Base-by-base conservation (phyloP, 2,113 vertebrate genomes). In the Ochotona princeps region DNA sequence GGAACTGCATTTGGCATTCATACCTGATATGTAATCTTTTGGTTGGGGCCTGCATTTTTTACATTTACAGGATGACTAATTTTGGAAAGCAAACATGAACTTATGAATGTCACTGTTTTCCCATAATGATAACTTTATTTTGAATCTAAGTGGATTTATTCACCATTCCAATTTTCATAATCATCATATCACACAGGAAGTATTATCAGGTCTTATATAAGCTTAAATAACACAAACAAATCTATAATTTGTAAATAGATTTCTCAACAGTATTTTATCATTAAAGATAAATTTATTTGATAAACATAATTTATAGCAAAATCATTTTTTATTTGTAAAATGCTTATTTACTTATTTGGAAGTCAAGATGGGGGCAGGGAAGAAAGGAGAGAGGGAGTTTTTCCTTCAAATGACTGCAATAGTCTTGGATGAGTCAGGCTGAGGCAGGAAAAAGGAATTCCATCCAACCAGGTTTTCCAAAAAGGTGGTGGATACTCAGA, bases 21-120 rank as follows among this genome's bases (percentile, higher is more conserved):
- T 95, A 51, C 76, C 94, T 94, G 32, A 88, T 94, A 83, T 54
- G 87, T 83, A 84, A 91, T 95, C 47, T 84, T 96, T 65, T 84
- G 81, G 84, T 89, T 78, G 38, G 90, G 89, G 57, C 70, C 81
- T 61, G 73, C 87, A 5, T 80, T 83, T 94, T 89, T 90, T 76
- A 87, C 11, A 84, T 84, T n/a, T 72, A 15, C 18, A 67, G 51
- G 44, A 76, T 90, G 89, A 91, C 80, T 95, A 89, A 75, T 87
- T 96, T 96, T 85, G 51, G 65, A 95, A 95, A 88, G 67, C 54
- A 96, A 94, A 94, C 84, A 91, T 73, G 78, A 96, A 91, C 32
- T 94, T 94, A 82, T 5, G 49, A 95, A 94, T 49, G 75, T 93
- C 89, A 89, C 35, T 84, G 87, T 91, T 87, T 81, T 75, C 57